Evolutionary conservation across 2,888 invertebrate species (phyloP), one percentile per base, ranked within the genome.

Genomic region (Drosophila subsilvestris): DNA sequence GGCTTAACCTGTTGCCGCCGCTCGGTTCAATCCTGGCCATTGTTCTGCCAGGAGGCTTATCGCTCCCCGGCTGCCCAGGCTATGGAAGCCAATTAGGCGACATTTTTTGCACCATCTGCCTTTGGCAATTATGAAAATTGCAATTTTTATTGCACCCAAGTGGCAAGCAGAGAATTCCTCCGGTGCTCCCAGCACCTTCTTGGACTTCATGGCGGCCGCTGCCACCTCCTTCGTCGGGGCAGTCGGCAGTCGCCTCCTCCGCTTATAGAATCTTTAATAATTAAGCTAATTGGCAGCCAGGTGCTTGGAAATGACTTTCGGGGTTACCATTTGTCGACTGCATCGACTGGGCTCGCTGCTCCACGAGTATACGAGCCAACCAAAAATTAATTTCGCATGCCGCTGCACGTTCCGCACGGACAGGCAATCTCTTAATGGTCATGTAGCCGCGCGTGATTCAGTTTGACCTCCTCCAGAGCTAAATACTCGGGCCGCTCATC

Each of bases 231-330:
- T 22, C 25, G 6, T 25, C 25, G 25, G 12, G 10, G 17, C 3
- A 7, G 27, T 27, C 27, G 27, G 8, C 25, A 22, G 25, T 2
- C 27, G 2, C 55, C 65, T 37, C 75, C 56, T 57, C 48, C 63
- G 47, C 68, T 47, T 62, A 76, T 68, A 70, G 87, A 80, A 83
- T 86, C 80, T 80, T 80, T 90, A 89, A 89, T 88, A 89, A 89
- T 86, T 86, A 86, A 87, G 76, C 88, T 88, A 88, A 88, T 88
- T 88, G 88, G 90, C 90, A 80, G 89, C 86, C 86, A 86, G 86
- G 89, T 89, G 86, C 89, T 79, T 76, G 83, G 59, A 47, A 76
- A 60, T 75, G 56, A 53, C 75, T 57, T 71, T 71, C 18, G 71
- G 55, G 75, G 50, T 29, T 44, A 51, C 70, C 49, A 17, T 8